Evolutionary conservation across 2,113 vertebrate genomes (phyloP).

Genomic region (Ranitomeya variabilis): DNA sequence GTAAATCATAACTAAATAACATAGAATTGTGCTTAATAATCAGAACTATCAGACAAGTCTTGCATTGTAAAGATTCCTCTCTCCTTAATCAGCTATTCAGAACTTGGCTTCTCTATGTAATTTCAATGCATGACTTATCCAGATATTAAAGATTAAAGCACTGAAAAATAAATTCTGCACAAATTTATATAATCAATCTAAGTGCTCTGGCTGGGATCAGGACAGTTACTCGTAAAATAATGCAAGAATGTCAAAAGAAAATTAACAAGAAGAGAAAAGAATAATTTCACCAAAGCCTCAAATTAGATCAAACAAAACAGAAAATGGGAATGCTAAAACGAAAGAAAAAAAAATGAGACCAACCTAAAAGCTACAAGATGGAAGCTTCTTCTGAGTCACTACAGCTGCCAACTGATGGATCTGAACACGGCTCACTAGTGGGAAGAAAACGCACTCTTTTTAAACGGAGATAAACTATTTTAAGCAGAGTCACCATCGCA

Average conservation of each 20-base stretch:
- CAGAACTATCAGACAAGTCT: background rate
- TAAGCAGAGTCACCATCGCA: slow-evolving; percentile 28
- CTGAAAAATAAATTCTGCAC: background rate
- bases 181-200: background rate
- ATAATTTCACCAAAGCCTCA: background rate
- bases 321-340: background rate
- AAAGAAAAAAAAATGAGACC: slow-evolving; percentile 60
- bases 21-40: background rate
- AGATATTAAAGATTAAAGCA: background rate
- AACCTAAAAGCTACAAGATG: slow-evolving; percentile 70
- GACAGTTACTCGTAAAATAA: background rate
- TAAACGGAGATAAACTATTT: slow-evolving; percentile 37
- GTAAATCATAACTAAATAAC: too few species aligned
- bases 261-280: background rate
- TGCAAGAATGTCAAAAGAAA: background rate
- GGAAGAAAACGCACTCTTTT: slow-evolving; percentile 61
- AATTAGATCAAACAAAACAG: slow-evolving; percentile 17
- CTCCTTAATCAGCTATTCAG: background rate
- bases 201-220: background rate
- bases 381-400: slow-evolving; percentile 71
- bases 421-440: slow-evolving; percentile 70
- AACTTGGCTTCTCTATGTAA: background rate
- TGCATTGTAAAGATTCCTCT: background rate
- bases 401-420: slow-evolving; percentile 70
- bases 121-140: background rate